Percentiles rank a stretch among this genome's conserved stretches.
Conservation (phyloP, 2,888 invertebrate species). For the Listrodromus nycthemerus region DNA sequence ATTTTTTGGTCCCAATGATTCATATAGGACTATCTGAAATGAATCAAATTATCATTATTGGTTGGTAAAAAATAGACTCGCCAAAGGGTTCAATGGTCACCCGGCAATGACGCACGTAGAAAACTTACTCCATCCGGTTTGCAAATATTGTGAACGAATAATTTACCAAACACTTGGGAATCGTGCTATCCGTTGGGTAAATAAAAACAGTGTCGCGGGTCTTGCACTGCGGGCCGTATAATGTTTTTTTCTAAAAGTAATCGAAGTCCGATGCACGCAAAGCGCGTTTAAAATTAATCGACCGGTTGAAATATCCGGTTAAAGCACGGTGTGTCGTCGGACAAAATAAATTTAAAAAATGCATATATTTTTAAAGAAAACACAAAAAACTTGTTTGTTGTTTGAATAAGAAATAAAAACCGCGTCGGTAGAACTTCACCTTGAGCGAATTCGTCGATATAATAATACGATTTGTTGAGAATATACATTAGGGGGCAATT, state of each 20-base stretch:
- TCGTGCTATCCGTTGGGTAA: conserved; percentile 1
- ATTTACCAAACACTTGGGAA: neutral
- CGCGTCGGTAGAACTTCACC: neutral
- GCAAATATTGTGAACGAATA: neutral
- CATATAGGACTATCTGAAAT: neutral
- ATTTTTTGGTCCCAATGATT: neutral
- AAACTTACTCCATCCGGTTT: neutral
- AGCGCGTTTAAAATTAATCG: neutral
- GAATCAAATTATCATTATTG: neutral
- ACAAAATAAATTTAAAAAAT: neutral
- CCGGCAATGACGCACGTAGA: neutral
- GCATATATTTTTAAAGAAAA: neutral
- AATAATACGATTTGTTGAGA: neutral
- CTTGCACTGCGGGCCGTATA: neutral
- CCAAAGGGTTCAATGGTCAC: neutral
- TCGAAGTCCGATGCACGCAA: neutral
- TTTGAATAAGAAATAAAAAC: neutral
- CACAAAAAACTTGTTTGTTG: neutral
- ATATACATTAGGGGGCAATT: too few species aligned
- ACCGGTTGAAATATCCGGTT: neutral
- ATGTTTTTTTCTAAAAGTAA: neutral
- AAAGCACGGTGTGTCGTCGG: neutral
- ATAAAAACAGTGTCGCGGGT: neutral
- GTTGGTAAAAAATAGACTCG: neutral
- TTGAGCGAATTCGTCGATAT: neutral